Conservation (phyloP, 2,797 vertebrate species). For the Remorina albescens region DNA sequence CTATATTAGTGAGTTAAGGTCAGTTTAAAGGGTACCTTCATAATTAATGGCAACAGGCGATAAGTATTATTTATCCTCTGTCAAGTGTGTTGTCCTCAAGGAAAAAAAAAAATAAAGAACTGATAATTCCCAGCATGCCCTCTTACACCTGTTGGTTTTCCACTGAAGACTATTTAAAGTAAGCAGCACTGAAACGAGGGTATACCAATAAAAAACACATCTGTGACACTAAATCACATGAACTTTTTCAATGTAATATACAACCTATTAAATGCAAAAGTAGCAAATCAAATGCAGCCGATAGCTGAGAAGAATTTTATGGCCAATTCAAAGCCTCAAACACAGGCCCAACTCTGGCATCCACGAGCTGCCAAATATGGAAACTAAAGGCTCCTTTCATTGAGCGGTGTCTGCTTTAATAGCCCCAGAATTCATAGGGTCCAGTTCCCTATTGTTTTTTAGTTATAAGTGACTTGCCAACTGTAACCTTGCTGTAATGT, state of each 20-base stretch:
- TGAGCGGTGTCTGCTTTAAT: constrained; percentile 44
- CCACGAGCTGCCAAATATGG: constrained; percentile 31
- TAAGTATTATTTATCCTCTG: neutral
- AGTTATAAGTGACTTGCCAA: constrained; percentile 41
- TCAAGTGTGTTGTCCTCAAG: neutral
- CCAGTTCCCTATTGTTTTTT: constrained; percentile 45
- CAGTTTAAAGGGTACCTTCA: neutral
- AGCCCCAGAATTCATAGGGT: constrained; percentile 22
- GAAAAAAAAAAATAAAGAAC: neutral
- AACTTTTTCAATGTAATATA: constrained; percentile 59
- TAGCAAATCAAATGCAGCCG: constrained; percentile 40
- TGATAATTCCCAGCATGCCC: constrained; percentile 13
- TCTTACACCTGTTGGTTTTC: constrained; percentile 47
- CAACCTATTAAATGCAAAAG: too few species aligned
- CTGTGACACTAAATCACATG: constrained; percentile 45
- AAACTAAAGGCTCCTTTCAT: constrained; percentile 67
- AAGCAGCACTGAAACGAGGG: constrained; percentile 54
- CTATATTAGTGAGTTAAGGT: neutral
- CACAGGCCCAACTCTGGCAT: constrained; percentile 48
- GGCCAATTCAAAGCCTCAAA: constrained; percentile 55
- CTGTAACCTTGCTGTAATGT: constrained; percentile 40
- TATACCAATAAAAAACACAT: constrained; percentile 52
- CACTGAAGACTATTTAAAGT: constrained; percentile 44
- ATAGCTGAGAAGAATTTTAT: constrained; percentile 55
- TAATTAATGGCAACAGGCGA: neutral